Conservation (phyloP, 2,888 invertebrate species). For the Slavum lentiscoides region DNA sequence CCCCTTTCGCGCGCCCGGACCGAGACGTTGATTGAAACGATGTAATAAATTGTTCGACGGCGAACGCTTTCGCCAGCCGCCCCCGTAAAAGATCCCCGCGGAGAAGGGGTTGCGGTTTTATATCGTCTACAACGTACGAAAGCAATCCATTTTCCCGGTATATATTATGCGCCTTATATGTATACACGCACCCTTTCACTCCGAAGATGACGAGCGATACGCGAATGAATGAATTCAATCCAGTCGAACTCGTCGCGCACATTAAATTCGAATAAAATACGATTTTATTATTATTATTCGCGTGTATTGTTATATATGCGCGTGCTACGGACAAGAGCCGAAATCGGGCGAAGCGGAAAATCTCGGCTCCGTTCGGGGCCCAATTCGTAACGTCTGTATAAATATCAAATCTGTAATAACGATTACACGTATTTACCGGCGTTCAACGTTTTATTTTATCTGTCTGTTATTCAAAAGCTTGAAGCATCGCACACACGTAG, state of each 20-base stretch:
- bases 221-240: constrained; percentile 42
- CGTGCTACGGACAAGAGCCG: too few species aligned
- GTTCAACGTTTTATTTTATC: too few species aligned
- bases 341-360: too few species aligned
- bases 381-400: too few species aligned
- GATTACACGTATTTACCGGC: too few species aligned
- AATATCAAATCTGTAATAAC: too few species aligned
- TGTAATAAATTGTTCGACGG: constrained; percentile 43
- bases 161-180: background rate
- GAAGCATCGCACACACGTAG: too few species aligned
- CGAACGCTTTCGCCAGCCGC: constrained; percentile 20
- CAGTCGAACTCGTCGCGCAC: background rate
- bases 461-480: too few species aligned
- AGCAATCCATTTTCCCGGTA: constrained; percentile 37
- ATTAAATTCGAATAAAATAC: background rate
- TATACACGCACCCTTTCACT: background rate
- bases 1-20: background rate
- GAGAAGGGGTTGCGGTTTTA: background rate
- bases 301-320: too few species aligned
- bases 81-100: background rate
- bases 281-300: background rate
- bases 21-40: constrained; percentile 44
- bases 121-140: constrained; percentile 17
- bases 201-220: constrained; percentile 16
- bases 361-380: too few species aligned